Conservation (phyloP, 2,113 vertebrate genomes). For the Neodon shergylaensis region DNA sequence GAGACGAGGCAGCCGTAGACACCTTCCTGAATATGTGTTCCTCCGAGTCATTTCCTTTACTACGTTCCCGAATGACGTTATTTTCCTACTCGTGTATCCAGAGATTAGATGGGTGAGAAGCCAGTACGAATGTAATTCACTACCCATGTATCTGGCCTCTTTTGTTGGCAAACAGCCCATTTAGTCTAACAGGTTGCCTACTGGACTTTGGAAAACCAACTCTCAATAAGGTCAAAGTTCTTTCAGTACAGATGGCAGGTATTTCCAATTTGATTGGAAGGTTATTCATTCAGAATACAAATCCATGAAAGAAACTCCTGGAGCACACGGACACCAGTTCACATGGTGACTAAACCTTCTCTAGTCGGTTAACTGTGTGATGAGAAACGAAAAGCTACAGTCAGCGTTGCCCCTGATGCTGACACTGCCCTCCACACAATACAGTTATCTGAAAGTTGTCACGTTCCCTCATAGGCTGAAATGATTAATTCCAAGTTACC, state of each 20-base stretch:
- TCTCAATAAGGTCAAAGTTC: not conserved
- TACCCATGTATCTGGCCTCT: not conserved
- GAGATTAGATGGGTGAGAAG: not conserved
- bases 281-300: slow-evolving; percentile 42
- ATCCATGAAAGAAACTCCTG: not conserved
- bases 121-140: not conserved
- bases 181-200: not conserved
- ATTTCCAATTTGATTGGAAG: not conserved
- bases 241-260: slow-evolving; percentile 7
- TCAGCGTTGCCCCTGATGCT: not conserved
- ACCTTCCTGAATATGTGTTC: slow-evolving; percentile 4
- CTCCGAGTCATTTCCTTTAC: slow-evolving; percentile 35
- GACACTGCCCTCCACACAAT: not conserved
- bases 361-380: not conserved
- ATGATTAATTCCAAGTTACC: not conserved
- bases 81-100: not conserved
- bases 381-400: not conserved
- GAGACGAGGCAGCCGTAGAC: slow-evolving; percentile 39
- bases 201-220: slow-evolving; percentile 1
- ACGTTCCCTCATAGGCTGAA: not conserved
- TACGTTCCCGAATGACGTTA: not conserved
- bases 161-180: not conserved
- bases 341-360: not conserved
- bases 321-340: not conserved
- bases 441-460: slow-evolving; percentile 7